Conservation (phyloP, 2,888 invertebrate genomes). For the Lasioglossum lativentre region DNA sequence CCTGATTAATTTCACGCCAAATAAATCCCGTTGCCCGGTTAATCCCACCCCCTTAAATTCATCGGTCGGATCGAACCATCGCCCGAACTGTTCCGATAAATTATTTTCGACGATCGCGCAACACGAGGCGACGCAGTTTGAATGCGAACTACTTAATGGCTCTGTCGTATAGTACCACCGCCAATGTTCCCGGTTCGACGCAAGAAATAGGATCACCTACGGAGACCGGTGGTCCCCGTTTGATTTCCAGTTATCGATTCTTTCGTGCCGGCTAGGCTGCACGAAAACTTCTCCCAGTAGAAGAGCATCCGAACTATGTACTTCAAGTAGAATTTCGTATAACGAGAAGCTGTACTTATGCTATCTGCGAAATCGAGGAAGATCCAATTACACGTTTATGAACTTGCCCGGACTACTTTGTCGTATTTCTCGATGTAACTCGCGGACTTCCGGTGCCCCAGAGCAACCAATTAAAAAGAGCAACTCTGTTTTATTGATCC, state of each 20-base stretch:
- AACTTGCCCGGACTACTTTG: background rate
- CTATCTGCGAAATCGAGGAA: background rate
- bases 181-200: background rate
- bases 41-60: slow-evolving; percentile 26
- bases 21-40: slow-evolving; percentile 38
- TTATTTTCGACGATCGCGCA: slow-evolving; percentile 64
- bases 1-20: slow-evolving; percentile 54
- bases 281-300: background rate
- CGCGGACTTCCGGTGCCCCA: background rate
- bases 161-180: background rate
- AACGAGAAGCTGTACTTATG: background rate
- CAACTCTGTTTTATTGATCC: background rate
- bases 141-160: background rate
- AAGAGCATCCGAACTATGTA: background rate
- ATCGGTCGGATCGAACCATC: slow-evolving; percentile 17
- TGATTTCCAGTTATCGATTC: background rate
- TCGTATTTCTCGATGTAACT: background rate
- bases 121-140: slow-evolving; percentile 18
- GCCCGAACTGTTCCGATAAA: slow-evolving; percentile 45
- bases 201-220: background rate
- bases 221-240: background rate
- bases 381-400: slow-evolving; percentile 1
- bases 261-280: background rate
- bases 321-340: background rate
- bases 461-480: background rate